Evolutionary conservation across 2,888 invertebrate genomes (phyloP).

Genomic region (Stramonita haemastoma): DNA sequence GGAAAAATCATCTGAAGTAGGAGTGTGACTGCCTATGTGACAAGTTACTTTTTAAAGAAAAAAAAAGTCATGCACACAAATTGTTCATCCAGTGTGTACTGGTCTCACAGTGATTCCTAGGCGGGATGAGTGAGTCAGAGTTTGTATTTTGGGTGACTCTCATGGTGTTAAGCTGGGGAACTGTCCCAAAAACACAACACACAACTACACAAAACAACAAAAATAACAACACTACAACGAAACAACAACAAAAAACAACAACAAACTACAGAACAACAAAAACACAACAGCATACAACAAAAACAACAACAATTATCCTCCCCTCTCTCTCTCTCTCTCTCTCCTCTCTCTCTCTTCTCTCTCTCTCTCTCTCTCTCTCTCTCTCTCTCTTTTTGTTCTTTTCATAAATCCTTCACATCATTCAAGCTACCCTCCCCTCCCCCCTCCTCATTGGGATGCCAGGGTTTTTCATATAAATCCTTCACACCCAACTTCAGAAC

Average conservation of each 20-base stretch:
- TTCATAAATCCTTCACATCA: background rate
- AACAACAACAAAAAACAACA: background rate
- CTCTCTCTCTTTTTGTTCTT: background rate
- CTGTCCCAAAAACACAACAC: background rate
- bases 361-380: background rate
- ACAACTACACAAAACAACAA: background rate
- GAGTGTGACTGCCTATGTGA: too few species aligned
- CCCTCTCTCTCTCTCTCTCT: background rate
- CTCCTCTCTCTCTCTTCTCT: background rate
- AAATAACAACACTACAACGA: background rate
- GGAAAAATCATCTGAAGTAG: too few species aligned
- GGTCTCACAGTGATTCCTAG: background rate
- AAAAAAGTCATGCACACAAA: background rate
- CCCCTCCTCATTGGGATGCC: background rate
- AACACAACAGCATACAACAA: background rate
- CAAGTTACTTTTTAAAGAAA: background rate
- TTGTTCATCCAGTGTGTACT: background rate
- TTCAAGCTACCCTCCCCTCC: background rate
- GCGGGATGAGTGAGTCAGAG: too few species aligned
- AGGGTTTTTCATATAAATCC: background rate
- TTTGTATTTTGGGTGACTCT: too few species aligned
- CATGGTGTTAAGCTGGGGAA: background rate
- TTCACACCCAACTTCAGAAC: background rate
- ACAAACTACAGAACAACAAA: background rate
- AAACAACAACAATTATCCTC: background rate